Base-by-base conservation (phyloP, 2,113 vertebrate species). In the Xenopus borealis region DNA sequence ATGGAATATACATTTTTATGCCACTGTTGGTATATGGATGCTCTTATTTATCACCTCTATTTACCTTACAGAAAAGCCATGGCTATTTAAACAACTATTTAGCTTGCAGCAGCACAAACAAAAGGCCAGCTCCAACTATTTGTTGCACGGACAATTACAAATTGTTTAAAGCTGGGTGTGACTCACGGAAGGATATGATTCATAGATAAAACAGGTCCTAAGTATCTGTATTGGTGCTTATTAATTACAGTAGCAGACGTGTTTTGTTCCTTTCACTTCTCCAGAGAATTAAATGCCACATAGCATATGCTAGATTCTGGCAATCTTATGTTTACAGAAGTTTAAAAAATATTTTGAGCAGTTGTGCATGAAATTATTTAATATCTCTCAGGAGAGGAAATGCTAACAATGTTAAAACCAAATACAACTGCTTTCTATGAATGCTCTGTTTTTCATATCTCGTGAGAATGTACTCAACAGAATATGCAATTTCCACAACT, bases 311-410 rank as follows among this genome's bases (percentile, higher is more conserved):
- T 88, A 80, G 79, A 86, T 85, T 88, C 86, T 86, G 86, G 85
- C 84, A 86, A 82, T 86, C 83, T 84, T 83, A 79, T 86, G 83
- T 89, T 88, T 89, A 85, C 86, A 83, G 83, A 88, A 87, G 79
- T 89, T 86, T 86, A 82, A 85, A 86, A 87, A 88, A 86, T 89
- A 86, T 86, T 88, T 89, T 81, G 85, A 89, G 87, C 84, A 87
- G 84, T 86, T 89, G 82, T 82, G 79, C 84, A 86, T 89, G 85
- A 89, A 91, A 90, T 87, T 84, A 86, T 89, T 89, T 89, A 87
- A 91, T 87, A 79, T 88, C 79, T 75, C 89, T 90, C 88, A 80
- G 72, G 90, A 90, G 88, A 92, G 88, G 89, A 93, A 90, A 86
- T 80, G 73, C 83, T 84, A 86, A 86, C 81, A 87, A 85, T 86